These are phyloP conservation scores for Perca fluviatilis DNA, from an alignment of 2,113 vertebrate species.

Conservation along the genomic window DNA sequence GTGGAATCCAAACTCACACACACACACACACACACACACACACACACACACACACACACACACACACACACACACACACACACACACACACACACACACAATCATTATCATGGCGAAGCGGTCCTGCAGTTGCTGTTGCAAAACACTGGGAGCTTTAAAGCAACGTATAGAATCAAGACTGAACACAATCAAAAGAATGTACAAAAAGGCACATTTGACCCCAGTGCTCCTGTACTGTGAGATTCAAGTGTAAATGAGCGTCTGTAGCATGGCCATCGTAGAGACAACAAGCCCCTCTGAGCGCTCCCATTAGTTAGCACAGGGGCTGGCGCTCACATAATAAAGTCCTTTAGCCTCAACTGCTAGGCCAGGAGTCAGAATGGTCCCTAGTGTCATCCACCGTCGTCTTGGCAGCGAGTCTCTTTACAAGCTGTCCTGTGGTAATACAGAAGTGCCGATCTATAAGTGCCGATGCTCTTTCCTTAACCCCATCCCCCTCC, in stretches of 20 bases:
- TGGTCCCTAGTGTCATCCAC: conserved; percentile 49
- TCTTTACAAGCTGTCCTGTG: conserved; percentile 89
- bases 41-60: conserved; percentile 19
- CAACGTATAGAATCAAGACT: conserved; percentile 92
- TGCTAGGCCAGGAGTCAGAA: conserved; percentile 45
- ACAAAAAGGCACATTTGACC: conserved; percentile 99
- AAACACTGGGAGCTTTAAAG: conserved; percentile 82
- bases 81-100: not conserved
- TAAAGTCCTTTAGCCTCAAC: conserved; percentile 50
- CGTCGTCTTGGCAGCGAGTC: conserved; percentile 47
- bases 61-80: conserved; percentile 22
- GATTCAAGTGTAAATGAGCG: conserved; percentile 99
- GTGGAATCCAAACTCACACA: not conserved
- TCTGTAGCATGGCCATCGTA: conserved; percentile 83
- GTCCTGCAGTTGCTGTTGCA: conserved; percentile 83
- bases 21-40: conserved; percentile 21
- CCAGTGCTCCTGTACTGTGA: conserved; percentile 99
- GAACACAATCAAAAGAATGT: conserved; percentile 94
- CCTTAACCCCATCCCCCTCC: not conserved
- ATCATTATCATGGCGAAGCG: conserved; percentile 42
- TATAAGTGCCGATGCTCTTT: conserved; percentile 1
- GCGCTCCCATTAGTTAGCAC: conserved; percentile 42
- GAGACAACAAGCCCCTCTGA: conserved; percentile 33
- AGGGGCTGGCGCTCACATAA: conserved; percentile 46
- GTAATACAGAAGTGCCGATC: conserved; percentile 82